Percentiles rank a stretch among this genome's conserved stretches.
Evolutionary conservation across 2,888 invertebrate species (phyloP).

Genomic region (Stenurella melanura): DNA sequence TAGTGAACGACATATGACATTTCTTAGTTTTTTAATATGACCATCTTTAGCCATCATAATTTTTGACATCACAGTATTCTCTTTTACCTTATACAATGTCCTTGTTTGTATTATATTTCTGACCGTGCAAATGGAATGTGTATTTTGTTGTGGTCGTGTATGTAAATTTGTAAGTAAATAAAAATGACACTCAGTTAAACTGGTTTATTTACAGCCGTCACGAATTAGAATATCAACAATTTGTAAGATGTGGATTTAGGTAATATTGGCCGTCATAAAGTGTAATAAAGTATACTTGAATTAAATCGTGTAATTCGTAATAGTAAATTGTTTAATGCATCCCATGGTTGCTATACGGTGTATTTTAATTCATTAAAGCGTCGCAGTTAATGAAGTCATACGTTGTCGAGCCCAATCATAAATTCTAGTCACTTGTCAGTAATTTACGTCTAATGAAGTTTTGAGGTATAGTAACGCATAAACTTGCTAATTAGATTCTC

Average conservation of each 20-base stretch:
- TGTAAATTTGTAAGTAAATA: no score
- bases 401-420: slow-evolving; percentile 14
- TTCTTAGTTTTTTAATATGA: no score
- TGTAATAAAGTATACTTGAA: not conserved
- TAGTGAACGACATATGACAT: no score
- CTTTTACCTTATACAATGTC: no score
- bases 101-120: no score
- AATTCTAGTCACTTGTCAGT: slow-evolving; percentile 22
- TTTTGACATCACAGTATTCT: no score
- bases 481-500: slow-evolving; percentile 24
- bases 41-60: no score
- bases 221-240: not conserved
- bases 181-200: not conserved
- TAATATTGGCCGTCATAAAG: not conserved
- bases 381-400: slow-evolving; percentile 27
- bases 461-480: slow-evolving; percentile 19
- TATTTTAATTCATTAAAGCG: slow-evolving; percentile 26
- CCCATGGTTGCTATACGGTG: not conserved
- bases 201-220: not conserved
- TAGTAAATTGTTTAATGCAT: not conserved
- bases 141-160: not conserved
- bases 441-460: slow-evolving; percentile 33
- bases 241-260: not conserved
- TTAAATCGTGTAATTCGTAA: not conserved
- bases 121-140: not conserved